Conservation (phyloP, 2,888 invertebrate genomes). For the Andrena chrysosceles region DNA sequence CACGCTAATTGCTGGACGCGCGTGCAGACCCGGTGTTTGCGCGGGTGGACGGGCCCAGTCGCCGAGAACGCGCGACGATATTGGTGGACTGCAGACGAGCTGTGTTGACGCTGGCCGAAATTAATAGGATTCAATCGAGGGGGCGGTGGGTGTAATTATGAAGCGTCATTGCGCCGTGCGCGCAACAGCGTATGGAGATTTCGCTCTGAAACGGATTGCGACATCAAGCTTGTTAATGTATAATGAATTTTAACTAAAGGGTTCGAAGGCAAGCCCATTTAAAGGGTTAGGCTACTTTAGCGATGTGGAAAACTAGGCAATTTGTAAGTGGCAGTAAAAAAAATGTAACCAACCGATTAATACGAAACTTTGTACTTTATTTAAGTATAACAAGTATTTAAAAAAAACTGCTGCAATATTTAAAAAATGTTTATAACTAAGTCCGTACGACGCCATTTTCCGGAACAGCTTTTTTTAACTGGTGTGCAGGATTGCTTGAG, state of each 20-base stretch:
- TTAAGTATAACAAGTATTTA: no score
- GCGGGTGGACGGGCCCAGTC: background rate
- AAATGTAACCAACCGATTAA: no score
- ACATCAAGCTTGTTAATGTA: background rate
- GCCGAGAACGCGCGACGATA: background rate
- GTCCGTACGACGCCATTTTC: no score
- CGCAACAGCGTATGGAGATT: background rate
- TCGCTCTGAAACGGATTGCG: background rate
- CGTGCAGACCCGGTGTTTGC: constrained; percentile 10
- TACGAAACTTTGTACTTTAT: no score
- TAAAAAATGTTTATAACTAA: no score
- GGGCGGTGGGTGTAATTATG: constrained; percentile 14
- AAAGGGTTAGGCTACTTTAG: no score
- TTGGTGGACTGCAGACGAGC: background rate
- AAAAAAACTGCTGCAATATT: no score
- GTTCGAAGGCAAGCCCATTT: background rate
- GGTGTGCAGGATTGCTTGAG: no score
- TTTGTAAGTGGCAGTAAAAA: no score
- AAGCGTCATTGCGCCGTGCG: background rate
- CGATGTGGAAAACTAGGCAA: no score
- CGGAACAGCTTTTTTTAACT: no score
- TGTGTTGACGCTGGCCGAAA: constrained; percentile 3
- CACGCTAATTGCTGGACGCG: constrained; percentile 64
- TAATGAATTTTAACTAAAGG: background rate
- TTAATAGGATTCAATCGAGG: constrained; percentile 39